Base-by-base conservation (phyloP, 1,140 invertebrate genomes). In the Aricia agestis region DNA sequence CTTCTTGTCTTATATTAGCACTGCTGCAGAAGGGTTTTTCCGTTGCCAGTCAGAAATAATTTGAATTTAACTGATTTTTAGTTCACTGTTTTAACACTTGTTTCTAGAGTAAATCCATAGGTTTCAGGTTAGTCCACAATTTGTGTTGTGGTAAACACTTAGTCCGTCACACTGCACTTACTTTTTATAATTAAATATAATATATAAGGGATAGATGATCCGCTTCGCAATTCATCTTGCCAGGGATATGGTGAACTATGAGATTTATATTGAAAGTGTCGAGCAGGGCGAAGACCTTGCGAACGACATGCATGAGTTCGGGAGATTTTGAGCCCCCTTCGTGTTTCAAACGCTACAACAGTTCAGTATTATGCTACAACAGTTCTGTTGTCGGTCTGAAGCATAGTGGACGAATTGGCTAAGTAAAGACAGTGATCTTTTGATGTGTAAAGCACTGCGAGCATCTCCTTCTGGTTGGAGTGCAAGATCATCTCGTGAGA, bases 381-480 rank as follows among this genome's bases (percentile, higher is more conserved):
- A 5, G 86, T 85, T n/a, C 67, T 76, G 76, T 81, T 89, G 83
- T 89, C 84, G 70, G 77, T 78, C 67, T 87, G 87, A 7, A 87
- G 59, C 13, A 82, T 67, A 0, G 86, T 45, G 0, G 73, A 68
- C 19, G 25, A 72, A n/a, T 70, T 31, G 42, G 15, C 10, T 25
- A 78, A 45, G 25, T 18, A 32, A 9, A 13, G 71, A 41, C 41
- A 67, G 11, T 82, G 66, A 18, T 13, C 68, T 61, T 75, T n/a
- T 6, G 87, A 45, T 1, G 75, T 80, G 15, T 77, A 31, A 13
- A 74, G 69, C 11, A 73, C 71, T 10, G 80, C 78, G 58, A 80
- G 73, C 66, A 86, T 36, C 66, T 87, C 83, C 57, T 86, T 85
- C 9, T 71, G 36, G 58, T 87, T 88, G 70, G 73, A 75, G 70